Evolutionary conservation across 2,797 vertebrate species (phyloP).

Genomic region (Chrysolophus pictus): DNA sequence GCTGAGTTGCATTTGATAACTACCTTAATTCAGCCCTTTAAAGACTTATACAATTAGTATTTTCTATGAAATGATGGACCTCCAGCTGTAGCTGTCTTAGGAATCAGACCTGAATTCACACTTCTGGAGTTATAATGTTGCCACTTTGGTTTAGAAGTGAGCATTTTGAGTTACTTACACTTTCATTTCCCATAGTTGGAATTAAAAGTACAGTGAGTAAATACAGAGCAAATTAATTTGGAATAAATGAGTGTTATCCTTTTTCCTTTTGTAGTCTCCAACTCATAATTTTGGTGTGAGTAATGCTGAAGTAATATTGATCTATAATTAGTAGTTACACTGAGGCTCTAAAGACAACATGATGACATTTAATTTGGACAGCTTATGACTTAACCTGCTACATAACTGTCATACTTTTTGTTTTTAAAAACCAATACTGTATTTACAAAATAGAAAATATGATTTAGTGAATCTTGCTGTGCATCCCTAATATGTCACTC

Average conservation of each 20-base stretch:
- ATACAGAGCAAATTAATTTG: background rate
- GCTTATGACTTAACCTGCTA: background rate
- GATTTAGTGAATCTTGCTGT: background rate
- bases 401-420: background rate
- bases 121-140: slow-evolving; percentile 52
- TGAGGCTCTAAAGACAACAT: background rate
- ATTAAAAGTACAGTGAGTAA: slow-evolving; percentile 7
- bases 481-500: background rate
- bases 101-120: slow-evolving; percentile 65
- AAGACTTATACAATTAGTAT: slow-evolving; percentile 56
- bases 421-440: background rate
- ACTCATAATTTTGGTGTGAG: background rate
- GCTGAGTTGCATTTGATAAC: slow-evolving; percentile 35
- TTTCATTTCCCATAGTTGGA: slow-evolving; percentile 1
- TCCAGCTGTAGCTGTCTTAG: slow-evolving; percentile 66
- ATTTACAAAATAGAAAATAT: background rate
- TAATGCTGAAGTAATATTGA: background rate
- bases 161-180: slow-evolving; percentile 22
- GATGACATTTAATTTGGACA: background rate
- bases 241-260: background rate
- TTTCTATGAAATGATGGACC: slow-evolving; percentile 56
- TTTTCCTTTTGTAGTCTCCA: background rate
- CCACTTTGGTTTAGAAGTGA: slow-evolving; percentile 37
- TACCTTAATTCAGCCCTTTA: slow-evolving; percentile 60
- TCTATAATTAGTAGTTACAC: background rate